A percentile compares a stretch with the other conserved stretches of the same genome.
These are phyloP conservation scores for Ostrea denselamellosa DNA, from an alignment of 1,140 invertebrate genomes.

Conservation along the genomic window DNA sequence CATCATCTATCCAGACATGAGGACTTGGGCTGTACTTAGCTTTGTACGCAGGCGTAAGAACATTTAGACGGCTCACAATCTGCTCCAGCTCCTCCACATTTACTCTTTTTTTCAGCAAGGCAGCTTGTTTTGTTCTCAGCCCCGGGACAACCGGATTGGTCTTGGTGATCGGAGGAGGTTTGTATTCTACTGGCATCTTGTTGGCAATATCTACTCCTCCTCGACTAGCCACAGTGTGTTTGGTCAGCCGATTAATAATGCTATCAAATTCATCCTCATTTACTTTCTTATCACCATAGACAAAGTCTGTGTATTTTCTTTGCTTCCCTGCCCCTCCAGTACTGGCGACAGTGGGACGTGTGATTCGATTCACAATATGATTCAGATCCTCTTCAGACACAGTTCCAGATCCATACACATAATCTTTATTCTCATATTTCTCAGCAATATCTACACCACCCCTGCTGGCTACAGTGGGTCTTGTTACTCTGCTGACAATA, in stretches of 20 bases:
- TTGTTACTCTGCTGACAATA: conserved; percentile 63
- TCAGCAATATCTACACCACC: conserved; percentile 64
- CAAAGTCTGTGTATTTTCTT: conserved; percentile 63
- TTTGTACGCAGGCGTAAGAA: conserved; percentile 69
- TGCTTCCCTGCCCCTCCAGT: conserved; percentile 62
- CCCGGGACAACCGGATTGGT: conserved; percentile 67
- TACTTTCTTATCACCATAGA: conserved; percentile 64
- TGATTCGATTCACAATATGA: conserved; percentile 62
- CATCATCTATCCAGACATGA: conserved; percentile 69
- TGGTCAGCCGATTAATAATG: conserved; percentile 67
- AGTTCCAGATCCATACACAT: conserved; percentile 62
- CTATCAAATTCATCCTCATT: conserved; percentile 59
- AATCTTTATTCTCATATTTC: conserved; percentile 65
- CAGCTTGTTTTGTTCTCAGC: conserved; percentile 64
- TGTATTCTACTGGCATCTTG: conserved; percentile 66
- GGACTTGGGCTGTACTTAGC: conserved; percentile 68
- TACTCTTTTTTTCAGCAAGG: conserved; percentile 59
- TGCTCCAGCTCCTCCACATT: conserved; percentile 59
- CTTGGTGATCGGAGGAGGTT: conserved; percentile 58
- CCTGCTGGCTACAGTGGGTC: conserved; percentile 65
- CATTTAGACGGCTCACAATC: conserved; percentile 65
- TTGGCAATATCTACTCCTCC: conserved; percentile 61
- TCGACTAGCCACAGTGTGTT: conserved; percentile 64
- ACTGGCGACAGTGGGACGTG: conserved; percentile 66
- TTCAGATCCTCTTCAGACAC: conserved; percentile 60